Percentiles rank a stretch among this genome's conserved stretches.
These are phyloP conservation scores for Syncerus caffer DNA, from an alignment of 2,797 vertebrate genomes.

Conservation along the genomic window DNA sequence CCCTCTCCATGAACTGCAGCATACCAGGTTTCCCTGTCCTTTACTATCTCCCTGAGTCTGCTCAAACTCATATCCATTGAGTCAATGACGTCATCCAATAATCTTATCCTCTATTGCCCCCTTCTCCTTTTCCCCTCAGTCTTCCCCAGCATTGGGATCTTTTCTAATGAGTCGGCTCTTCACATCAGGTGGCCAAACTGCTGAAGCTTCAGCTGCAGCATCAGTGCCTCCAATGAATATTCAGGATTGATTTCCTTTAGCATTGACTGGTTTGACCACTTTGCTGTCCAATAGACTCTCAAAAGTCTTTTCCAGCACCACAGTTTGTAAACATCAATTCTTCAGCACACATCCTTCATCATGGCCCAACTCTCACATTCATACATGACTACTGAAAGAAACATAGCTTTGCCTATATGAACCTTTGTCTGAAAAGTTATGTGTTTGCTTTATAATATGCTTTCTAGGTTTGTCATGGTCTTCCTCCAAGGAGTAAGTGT, in stretches of 20 bases:
- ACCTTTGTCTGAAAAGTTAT: background rate
- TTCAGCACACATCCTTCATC: background rate
- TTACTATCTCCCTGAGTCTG: background rate
- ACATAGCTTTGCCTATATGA: background rate
- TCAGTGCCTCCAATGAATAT: background rate
- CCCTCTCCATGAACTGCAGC: background rate
- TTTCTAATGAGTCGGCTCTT: background rate
- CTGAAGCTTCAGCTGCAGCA: background rate
- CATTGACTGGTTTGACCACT: background rate
- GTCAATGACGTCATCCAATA: background rate
- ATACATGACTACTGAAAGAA: background rate
- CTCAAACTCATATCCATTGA: background rate
- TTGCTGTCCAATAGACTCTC: background rate
- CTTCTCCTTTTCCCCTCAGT: background rate
- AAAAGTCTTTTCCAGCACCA: background rate
- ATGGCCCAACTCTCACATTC: background rate
- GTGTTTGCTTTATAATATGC: background rate
- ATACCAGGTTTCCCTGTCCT: background rate
- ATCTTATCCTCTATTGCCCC: background rate
- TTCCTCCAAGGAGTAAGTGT: background rate
- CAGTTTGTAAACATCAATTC: background rate
- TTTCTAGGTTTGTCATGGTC: background rate
- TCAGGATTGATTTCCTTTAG: background rate
- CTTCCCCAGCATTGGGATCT: background rate
- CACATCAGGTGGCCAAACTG: background rate